Evolutionary conservation across 2,113 vertebrate species (phyloP), one percentile per base, ranked within the genome.

Genomic region (Gallinago jamesoni): DNA sequence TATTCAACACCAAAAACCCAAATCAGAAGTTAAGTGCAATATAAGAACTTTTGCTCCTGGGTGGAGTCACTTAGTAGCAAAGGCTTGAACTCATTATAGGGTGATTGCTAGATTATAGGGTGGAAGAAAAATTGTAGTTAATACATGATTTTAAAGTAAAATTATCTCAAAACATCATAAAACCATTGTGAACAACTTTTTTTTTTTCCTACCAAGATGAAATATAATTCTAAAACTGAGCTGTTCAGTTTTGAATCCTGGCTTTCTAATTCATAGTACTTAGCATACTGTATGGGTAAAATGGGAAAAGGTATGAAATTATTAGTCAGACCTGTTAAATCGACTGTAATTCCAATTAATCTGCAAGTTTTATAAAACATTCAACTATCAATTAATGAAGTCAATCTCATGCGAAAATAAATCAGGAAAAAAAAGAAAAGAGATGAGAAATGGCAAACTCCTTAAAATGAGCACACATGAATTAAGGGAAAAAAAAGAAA

Each of bases 31-130:
- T 73, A 68, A 96, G 35, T 52, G 55, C 35, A 93, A 92, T 77
- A 28, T 25, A 89, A 67, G 47, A 56, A 37, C 82, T 89, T 92
- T 86, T 94, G 57, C 30, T 96, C 57, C 82, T 74, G 78, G 37
- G 18, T 87, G 14, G 73, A 84, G 59, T 72, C 69, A 94, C 84
- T 87, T 89, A 93, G 24, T 33, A 85, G 35, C 27, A 96, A 95
- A 59, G 3, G n/a, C n/a, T 79, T 81, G 11, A 95, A 90, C 35
- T 16, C 43, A 74, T 72, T 84, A 88, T 37, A 37, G 35, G 35
- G 35, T 37, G 35, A 77, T 94, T 89, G 35, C 47, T 91, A 68
- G 57, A 87, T 60, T 86, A 69, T 39, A 67, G 59, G 60, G 80
- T 84, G 33, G 41, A 67, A 89, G 83, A 79, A 95, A 95, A 90